Evolutionary conservation across 2,888 invertebrate species (phyloP).

Genomic region (Aspidapion aeneum): DNA sequence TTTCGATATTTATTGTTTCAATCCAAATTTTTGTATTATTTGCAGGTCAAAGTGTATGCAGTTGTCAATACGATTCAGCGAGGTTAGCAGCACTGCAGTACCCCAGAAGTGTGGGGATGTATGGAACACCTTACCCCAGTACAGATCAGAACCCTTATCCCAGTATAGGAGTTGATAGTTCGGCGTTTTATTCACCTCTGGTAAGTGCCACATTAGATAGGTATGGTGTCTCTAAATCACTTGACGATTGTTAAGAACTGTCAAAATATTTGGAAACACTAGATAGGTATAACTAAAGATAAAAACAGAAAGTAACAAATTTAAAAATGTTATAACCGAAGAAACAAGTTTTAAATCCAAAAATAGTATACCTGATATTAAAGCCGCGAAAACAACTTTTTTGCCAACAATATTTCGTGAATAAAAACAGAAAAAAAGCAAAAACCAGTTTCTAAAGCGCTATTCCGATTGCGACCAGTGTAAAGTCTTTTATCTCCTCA

Average conservation of each 20-base stretch:
- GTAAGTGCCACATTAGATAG: conserved; percentile 69
- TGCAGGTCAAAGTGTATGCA: conserved; percentile 92
- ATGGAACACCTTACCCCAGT: conserved; percentile 84
- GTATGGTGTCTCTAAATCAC: too few relatives aligned
- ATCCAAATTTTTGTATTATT: too few relatives aligned
- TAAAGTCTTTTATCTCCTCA: background rate
- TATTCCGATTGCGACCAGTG: background rate
- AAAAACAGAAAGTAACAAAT: too few relatives aligned
- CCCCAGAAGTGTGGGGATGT: conserved; percentile 78
- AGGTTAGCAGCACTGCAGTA: conserved; percentile 79
- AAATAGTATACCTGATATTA: background rate
- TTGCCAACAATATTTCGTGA: too few relatives aligned
- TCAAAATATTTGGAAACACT: too few relatives aligned
- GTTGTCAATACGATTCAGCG: conserved; percentile 90
- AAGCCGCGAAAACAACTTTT: background rate
- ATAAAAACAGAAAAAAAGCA: background rate
- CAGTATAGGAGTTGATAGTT: conserved; percentile 89
- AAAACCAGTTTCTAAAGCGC: background rate
- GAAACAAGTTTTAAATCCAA: background rate
- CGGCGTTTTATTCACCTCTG: conserved; percentile 93
- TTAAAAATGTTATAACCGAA: too few relatives aligned
- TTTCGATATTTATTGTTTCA: too few relatives aligned
- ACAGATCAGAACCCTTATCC: conserved; percentile 92
- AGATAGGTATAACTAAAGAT: too few relatives aligned
- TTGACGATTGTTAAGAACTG: too few relatives aligned